Evolutionary conservation across 2,888 invertebrate species (phyloP).

Genomic region (Dicyrtoma fusca): DNA sequence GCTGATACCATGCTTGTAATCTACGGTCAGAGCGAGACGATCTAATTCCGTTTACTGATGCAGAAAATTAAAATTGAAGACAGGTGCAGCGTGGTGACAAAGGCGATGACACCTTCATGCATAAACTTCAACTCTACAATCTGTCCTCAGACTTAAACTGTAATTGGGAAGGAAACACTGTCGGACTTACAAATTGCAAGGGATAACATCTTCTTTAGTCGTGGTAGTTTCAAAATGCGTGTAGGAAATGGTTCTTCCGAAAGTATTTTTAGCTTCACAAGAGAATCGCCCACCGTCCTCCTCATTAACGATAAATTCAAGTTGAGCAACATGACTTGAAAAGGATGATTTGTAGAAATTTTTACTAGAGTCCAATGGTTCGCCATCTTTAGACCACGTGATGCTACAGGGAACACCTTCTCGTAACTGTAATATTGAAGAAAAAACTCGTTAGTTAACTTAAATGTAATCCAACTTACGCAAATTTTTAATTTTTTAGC

Average conservation of each 20-base stretch:
- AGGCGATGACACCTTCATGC: too few species aligned
- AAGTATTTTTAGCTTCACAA: slow-evolving; percentile 68
- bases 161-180: too few species aligned
- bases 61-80: too few species aligned
- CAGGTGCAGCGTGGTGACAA: too few species aligned
- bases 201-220: slow-evolving; percentile 18
- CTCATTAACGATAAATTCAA: slow-evolving; percentile 66
- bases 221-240: slow-evolving; percentile 30
- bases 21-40: too few species aligned
- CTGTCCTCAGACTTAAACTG: too few species aligned
- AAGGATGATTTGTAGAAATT: slow-evolving; percentile 8
- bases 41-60: too few species aligned
- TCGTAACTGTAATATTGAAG: slow-evolving; percentile 16
- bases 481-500: too few species aligned
- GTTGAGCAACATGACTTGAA: slow-evolving; percentile 58
- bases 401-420: slow-evolving; percentile 34
- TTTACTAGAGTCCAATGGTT: slow-evolving; percentile 9
- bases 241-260: slow-evolving; percentile 60
- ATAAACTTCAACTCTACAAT: too few species aligned
- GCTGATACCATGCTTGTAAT: too few species aligned
- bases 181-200: slow-evolving; percentile 36
- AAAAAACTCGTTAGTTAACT: too few species aligned
- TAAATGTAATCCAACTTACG: too few species aligned
- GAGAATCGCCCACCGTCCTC: slow-evolving; percentile 72
- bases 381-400: slow-evolving; percentile 34